phyloP scores from a whole-genome alignment of 1,140 invertebrate species.

The Cotesia glomerata region DNA sequence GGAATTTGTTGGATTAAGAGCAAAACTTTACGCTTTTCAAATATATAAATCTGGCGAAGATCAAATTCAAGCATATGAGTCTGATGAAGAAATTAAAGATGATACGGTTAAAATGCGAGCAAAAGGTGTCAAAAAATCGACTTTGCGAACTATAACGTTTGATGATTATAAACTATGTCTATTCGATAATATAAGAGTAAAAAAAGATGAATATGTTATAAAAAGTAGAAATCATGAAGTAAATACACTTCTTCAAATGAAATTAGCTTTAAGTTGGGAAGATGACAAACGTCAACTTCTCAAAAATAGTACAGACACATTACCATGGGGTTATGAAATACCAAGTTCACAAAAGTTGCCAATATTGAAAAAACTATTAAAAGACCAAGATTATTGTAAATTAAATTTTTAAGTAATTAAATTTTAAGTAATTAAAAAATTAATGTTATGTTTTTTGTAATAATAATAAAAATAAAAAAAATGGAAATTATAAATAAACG shows the following conservation, averaged over 20 bases:
- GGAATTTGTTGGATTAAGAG: conserved; percentile 27
- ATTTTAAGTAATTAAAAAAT: no score
- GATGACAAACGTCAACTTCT: conserved; percentile 12
- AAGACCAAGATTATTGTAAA: no score
- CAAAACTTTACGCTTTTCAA: conserved; percentile 29
- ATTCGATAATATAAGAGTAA: not conserved
- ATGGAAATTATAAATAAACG: no score
- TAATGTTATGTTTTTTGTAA: no score
- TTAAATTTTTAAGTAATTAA: no score
- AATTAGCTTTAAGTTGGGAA: conserved; percentile 7
- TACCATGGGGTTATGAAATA: conserved; percentile 26
- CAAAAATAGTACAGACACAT: conserved; percentile 13
- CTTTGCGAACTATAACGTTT: conserved; percentile 6
- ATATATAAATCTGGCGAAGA: not conserved
- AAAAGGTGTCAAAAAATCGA: conserved; percentile 28
- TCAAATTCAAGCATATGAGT: no score
- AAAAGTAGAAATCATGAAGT: conserved; percentile 11
- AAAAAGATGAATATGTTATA: no score
- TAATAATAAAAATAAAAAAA: no score
- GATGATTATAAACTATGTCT: conserved; percentile 25
- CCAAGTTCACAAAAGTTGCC: no score
- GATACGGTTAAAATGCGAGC: not conserved
- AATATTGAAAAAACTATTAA: no score
- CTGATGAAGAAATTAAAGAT: no score
- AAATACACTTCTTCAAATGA: conserved; percentile 3